A percentile compares a stretch with the other conserved stretches of the same genome.
phyloP scores from a whole-genome alignment of 2,113 vertebrate species.

The Neodontobutis hainanensis region DNA sequence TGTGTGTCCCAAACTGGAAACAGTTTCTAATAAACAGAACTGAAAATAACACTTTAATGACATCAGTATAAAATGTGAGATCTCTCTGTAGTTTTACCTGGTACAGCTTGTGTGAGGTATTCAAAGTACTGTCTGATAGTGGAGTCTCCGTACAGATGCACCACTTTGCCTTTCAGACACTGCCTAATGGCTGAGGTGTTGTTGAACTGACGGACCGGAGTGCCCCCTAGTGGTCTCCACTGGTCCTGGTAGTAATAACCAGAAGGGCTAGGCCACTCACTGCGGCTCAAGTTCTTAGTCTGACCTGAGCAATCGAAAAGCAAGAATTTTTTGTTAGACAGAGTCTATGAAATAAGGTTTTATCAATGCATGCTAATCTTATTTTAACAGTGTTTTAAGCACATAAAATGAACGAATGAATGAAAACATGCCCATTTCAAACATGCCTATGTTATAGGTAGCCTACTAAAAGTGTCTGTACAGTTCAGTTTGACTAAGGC shows the following conservation, averaged over 20 bases:
- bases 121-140: slow-evolving; percentile 94
- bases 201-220: slow-evolving; percentile 79
- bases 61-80: too few relatives aligned
- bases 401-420: too few relatives aligned
- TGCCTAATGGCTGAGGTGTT: slow-evolving; percentile 78
- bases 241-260: slow-evolving; percentile 86
- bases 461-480: too few relatives aligned
- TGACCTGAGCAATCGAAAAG: slow-evolving; percentile 22
- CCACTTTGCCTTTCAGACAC: slow-evolving; percentile 86
- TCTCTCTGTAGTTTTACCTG: too few relatives aligned
- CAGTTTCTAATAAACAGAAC: background rate
- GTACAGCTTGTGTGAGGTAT: slow-evolving; percentile 81
- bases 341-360: too few relatives aligned
- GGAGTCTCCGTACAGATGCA: slow-evolving; percentile 91
- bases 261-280: slow-evolving; percentile 67
- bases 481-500: too few relatives aligned
- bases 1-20: too few relatives aligned
- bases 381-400: too few relatives aligned
- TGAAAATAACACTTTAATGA: background rate
- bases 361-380: too few relatives aligned
- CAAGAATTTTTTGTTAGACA: background rate
- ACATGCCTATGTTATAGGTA: too few relatives aligned
- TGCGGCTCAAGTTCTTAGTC: background rate
- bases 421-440: too few relatives aligned
- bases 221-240: slow-evolving; percentile 79